phyloP scores from a whole-genome alignment of 1,140 invertebrate genomes.

The Drosophila asahinai region DNA sequence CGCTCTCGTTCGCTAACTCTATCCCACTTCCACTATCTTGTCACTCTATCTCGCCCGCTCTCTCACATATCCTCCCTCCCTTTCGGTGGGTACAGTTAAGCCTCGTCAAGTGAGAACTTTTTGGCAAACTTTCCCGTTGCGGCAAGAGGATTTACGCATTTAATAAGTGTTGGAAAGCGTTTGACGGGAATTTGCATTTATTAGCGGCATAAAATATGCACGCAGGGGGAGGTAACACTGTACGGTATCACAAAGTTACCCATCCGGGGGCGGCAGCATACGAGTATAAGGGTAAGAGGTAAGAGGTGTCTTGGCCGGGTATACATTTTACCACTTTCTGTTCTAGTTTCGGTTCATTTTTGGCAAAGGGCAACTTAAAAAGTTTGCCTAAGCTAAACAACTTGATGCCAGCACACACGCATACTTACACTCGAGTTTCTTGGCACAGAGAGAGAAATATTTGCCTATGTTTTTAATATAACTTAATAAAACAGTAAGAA shows the following conservation, averaged over 20 bases:
- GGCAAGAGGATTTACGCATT: slow-evolving; percentile 16
- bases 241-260: slow-evolving; percentile 8
- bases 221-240: slow-evolving; percentile 23
- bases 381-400: slow-evolving; percentile 64
- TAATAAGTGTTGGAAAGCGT: slow-evolving; percentile 29
- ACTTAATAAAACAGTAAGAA: not conserved
- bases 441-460: not conserved
- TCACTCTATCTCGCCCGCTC: slow-evolving; percentile 16
- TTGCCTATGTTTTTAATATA: not conserved
- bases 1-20: slow-evolving; percentile 32
- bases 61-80: not conserved
- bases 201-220: slow-evolving; percentile 24
- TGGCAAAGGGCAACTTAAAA: slow-evolving; percentile 64
- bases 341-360: slow-evolving; percentile 67
- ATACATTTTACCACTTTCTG: slow-evolving; percentile 40
- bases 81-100: slow-evolving; percentile 6
- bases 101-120: slow-evolving; percentile 5
- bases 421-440: slow-evolving; percentile 1
- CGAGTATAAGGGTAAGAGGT: slow-evolving; percentile 1
- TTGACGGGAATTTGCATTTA: slow-evolving; percentile 19
- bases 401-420: slow-evolving; percentile 53
- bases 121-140: not conserved
- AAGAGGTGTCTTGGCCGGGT: slow-evolving; percentile 36
- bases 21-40: slow-evolving; percentile 29
- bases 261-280: no score